Evolutionary conservation across 35 echinoderm and acorn worm species (phyloP), one percentile per base, ranked within the genome.

Genomic region (Ophioderma brevispina): DNA sequence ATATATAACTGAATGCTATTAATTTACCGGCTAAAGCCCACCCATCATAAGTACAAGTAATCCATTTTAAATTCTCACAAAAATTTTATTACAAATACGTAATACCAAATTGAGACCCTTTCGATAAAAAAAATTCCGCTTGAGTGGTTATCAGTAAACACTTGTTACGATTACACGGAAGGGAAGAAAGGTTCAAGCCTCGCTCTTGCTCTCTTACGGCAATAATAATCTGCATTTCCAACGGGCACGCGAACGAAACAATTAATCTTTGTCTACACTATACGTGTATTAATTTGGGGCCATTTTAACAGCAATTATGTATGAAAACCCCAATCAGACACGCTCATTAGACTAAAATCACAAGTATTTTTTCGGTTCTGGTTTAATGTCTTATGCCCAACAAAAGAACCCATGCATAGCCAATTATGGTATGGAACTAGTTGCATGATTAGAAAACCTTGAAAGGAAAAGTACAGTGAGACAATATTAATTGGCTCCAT

Each of bases 241-340:
- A n/a, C n/a, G n/a, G 28, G 59, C 59, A 70, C 59, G 59, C 5
- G 23, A 70, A 25, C 59, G 28, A 18, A 70, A 70, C 59, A 70
- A 30, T 70, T 70, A 70, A 70, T 70, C 59, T 70, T 70, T 70
- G 59, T 70, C n/a, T 25, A 4, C 28, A 25, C 15, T 1, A 13
- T 25, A 70, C 59, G 59, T 25, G 10, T 70, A 13, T 30, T 25
- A 70, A 70, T 70, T 70, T 70, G n/a, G 23, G 59, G 59, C 59
- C 59, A 70, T 70, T 70, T 52, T 70, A 70, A 70, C 59, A 25
- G 59, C 59, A 70, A 70, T 70, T 70, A 70, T 70, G 59, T 70
- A 13, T 30, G 28, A 70, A 70, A 70, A 70, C 2, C 2, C 28
- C 17, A 70, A 70, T 70, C 59, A 70, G 59, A 15, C 28, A 18